Conservation (phyloP, 2,888 invertebrate genomes). For the Dysmachus trigonus region DNA sequence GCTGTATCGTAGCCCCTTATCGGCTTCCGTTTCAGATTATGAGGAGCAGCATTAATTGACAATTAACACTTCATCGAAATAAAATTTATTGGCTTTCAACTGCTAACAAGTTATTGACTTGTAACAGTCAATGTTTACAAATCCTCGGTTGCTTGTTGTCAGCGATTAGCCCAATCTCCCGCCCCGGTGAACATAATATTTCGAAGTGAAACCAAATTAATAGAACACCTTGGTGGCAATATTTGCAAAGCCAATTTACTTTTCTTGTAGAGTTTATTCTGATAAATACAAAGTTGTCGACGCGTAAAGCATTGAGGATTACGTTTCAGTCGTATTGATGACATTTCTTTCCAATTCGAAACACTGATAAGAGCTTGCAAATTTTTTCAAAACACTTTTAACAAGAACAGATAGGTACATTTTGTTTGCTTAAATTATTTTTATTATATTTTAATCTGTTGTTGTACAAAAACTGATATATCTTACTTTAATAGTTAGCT, state of each 20-base stretch:
- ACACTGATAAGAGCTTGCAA: not conserved
- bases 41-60: constrained; percentile 14
- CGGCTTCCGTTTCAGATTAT: constrained; percentile 21
- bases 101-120: not conserved
- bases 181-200: not conserved
- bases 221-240: not conserved
- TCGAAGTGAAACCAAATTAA: not conserved
- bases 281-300: not conserved
- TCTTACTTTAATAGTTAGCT: no score
- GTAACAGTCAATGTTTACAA: constrained; percentile 8
- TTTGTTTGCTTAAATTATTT: not conserved
- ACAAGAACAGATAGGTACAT: not conserved
- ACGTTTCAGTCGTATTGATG: not conserved
- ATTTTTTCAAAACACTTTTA: not conserved
- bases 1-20: not conserved
- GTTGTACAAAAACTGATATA: no score
- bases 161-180: not conserved
- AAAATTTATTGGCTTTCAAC: constrained; percentile 1
- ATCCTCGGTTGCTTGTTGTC: not conserved
- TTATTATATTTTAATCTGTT: no score
- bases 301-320: not conserved
- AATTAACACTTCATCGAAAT: constrained; percentile 15
- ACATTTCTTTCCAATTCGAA: not conserved
- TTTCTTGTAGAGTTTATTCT: not conserved
- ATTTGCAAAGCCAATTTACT: not conserved